Evolutionary conservation across 2,113 vertebrate species (phyloP).

Genomic region (Ia io): DNA sequence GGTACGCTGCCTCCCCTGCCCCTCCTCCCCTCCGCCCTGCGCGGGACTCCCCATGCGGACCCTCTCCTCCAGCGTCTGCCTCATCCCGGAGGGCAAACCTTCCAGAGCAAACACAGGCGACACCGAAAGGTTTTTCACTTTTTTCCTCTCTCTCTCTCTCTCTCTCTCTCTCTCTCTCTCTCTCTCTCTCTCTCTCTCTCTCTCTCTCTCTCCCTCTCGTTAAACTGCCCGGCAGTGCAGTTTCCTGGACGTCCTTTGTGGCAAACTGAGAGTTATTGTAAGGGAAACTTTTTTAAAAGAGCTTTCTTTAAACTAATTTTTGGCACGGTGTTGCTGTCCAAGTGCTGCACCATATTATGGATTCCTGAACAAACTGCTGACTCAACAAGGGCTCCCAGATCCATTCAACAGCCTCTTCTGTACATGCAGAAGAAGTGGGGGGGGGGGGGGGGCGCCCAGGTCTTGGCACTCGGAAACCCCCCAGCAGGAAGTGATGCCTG

Average conservation of each 20-base stretch:
- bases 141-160: background rate
- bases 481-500: background rate
- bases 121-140: background rate
- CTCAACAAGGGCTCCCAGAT: background rate
- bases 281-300: background rate
- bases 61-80: background rate
- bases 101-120: background rate
- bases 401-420: too few species aligned
- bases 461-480: background rate
- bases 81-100: background rate
- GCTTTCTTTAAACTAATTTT: background rate
- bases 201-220: background rate
- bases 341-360: background rate
- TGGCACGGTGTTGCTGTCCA: background rate
- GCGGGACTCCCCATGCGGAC: accelerated
- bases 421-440: background rate
- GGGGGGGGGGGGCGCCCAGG: background rate
- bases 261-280: background rate
- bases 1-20: slow-evolving; percentile 76
- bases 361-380: background rate
- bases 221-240: accelerated
- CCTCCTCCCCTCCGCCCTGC: background rate
- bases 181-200: background rate
- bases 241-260: background rate
- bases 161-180: background rate